phyloP scores from a whole-genome alignment of 2,888 invertebrate species.

The Heliconius cydno region DNA sequence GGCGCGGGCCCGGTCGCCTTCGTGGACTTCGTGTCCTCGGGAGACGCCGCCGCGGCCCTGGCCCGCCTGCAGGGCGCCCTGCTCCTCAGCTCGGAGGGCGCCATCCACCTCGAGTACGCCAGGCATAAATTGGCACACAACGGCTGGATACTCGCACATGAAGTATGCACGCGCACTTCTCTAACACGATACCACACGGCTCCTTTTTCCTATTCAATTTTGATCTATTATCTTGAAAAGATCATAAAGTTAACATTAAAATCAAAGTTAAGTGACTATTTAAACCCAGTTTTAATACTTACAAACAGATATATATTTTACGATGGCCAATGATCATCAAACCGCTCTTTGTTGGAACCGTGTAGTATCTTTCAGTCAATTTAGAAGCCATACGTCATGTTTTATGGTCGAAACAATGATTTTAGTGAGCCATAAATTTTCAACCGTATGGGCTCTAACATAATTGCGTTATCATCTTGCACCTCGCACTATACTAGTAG shows the following conservation, averaged over 20 bases:
- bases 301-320: slow-evolving; percentile 6
- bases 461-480: slow-evolving; percentile 63
- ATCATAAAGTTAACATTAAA: slow-evolving; percentile 6
- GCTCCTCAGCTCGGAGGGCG: slow-evolving; percentile 97
- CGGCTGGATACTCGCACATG: slow-evolving; percentile 83
- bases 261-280: slow-evolving; percentile 28
- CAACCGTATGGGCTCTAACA: slow-evolving; percentile 54
- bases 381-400: slow-evolving; percentile 45
- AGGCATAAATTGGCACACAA: slow-evolving; percentile 97
- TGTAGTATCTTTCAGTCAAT: slow-evolving; percentile 48
- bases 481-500: slow-evolving; percentile 66
- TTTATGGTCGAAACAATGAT: slow-evolving; percentile 12
- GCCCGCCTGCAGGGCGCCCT: slow-evolving; percentile 97
- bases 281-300: slow-evolving; percentile 27
- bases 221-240: slow-evolving; percentile 4
- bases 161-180: slow-evolving; percentile 79
- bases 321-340: slow-evolving; percentile 17
- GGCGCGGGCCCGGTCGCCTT: slow-evolving; percentile 95
- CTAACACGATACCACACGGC: slow-evolving; percentile 46
- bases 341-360: slow-evolving; percentile 40
- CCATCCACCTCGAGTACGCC: slow-evolving; percentile 99
- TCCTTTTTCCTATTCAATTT: slow-evolving; percentile 23
- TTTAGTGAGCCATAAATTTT: slow-evolving; percentile 24
- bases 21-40: slow-evolving; percentile 97
- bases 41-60: slow-evolving; percentile 96